phyloP scores from a whole-genome alignment of 2,113 vertebrate genomes.

The Oostethus manadensis region DNA sequence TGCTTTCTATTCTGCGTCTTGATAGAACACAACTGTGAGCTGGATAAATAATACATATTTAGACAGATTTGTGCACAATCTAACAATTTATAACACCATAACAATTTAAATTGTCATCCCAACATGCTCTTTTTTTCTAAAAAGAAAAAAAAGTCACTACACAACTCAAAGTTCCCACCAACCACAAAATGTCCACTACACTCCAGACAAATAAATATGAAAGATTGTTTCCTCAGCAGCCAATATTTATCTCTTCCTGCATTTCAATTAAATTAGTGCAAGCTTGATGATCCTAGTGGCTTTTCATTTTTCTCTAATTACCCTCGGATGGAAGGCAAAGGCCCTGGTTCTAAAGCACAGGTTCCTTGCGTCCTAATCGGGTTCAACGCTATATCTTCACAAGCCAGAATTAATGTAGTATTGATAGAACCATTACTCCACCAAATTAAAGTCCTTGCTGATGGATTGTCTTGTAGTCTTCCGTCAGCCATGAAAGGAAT shows the following conservation, averaged over 20 bases:
- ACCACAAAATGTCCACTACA: slow-evolving; percentile 35
- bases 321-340: slow-evolving; percentile 79
- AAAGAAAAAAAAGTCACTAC: not conserved
- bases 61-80: not conserved
- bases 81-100: too few species aligned
- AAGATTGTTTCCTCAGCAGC: slow-evolving; percentile 57
- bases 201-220: slow-evolving; percentile 50
- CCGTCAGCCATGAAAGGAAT: slow-evolving; percentile 96
- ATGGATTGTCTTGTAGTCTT: slow-evolving; percentile 94
- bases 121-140: too few species aligned
- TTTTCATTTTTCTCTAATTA: slow-evolving; percentile 98
- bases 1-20: not conserved
- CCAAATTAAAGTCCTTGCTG: slow-evolving; percentile 99
- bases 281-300: slow-evolving; percentile 79
- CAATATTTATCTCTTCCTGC: slow-evolving; percentile 80
- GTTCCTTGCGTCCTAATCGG: slow-evolving; percentile 81
- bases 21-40: not conserved
- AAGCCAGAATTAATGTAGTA: slow-evolving; percentile 99
- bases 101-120: too few species aligned
- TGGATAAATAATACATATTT: too few species aligned
- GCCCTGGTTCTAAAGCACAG: slow-evolving; percentile 80
- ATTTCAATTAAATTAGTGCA: slow-evolving; percentile 93
- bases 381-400: slow-evolving; percentile 98
- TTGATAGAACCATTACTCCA: slow-evolving; percentile 99
- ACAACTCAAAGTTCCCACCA: slow-evolving; percentile 18